These are phyloP conservation scores for Dicyrtoma fusca DNA, from an alignment of 2,888 invertebrate genomes.

Conservation along the genomic window DNA sequence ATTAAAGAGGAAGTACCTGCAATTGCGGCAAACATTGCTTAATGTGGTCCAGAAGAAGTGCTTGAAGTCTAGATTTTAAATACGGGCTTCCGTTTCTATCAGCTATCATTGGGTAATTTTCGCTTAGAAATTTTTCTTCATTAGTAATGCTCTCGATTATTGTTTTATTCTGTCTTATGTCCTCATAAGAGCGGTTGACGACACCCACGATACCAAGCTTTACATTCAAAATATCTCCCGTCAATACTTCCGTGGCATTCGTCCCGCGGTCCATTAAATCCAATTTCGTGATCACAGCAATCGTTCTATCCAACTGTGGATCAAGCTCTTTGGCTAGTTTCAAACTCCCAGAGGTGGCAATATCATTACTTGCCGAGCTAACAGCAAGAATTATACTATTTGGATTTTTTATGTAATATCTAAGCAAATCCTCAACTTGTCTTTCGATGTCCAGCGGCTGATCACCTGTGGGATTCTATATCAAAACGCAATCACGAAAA, in stretches of 20 bases:
- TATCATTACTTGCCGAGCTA: slow-evolving; percentile 96
- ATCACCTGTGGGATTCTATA: slow-evolving; percentile 81
- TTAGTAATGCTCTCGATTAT: slow-evolving; percentile 82
- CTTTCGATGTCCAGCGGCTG: slow-evolving; percentile 97
- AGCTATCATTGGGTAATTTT: slow-evolving; percentile 95
- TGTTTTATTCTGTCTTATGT: slow-evolving; percentile 63
- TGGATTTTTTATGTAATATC: slow-evolving; percentile 90
- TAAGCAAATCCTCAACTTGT: slow-evolving; percentile 86
- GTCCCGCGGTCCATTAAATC: slow-evolving; percentile 99
- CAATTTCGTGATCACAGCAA: slow-evolving; percentile 96
- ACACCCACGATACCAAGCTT: slow-evolving; percentile 99
- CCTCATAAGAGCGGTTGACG: slow-evolving; percentile 96
- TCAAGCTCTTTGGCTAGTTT: slow-evolving; percentile 96
- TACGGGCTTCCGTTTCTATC: slow-evolving; percentile 94
- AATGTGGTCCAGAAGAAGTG: background rate
- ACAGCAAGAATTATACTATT: slow-evolving; percentile 98
- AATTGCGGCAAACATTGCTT: background rate
- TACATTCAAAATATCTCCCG: slow-evolving; percentile 95
- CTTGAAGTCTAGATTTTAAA: slow-evolving; percentile 84
- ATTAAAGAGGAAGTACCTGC: background rate
- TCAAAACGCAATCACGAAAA: too few species aligned
- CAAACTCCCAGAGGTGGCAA: slow-evolving; percentile 97
- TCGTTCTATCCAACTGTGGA: slow-evolving; percentile 86
- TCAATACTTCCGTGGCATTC: slow-evolving; percentile 96
- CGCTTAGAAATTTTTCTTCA: slow-evolving; percentile 89